Evolutionary conservation across 1,140 invertebrate species (phyloP).

Genomic region (Psilanteris sp.): DNA sequence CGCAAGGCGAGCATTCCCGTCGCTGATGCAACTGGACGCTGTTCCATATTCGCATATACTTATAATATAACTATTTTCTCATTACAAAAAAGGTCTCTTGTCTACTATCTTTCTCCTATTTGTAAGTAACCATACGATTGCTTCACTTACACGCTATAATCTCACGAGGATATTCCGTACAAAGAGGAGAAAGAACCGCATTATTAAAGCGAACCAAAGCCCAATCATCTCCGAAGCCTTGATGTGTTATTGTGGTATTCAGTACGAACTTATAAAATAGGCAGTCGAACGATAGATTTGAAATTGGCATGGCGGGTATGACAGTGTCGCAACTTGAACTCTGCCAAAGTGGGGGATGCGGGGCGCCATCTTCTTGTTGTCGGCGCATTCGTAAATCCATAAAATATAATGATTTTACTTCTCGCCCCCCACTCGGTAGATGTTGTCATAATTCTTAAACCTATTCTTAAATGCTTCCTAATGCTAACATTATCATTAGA

Average conservation of each 20-base stretch:
- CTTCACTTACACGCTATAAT: slow-evolving; percentile 63
- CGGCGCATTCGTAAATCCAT: slow-evolving; percentile 14
- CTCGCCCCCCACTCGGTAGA: slow-evolving; percentile 57
- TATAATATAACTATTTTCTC: slow-evolving; percentile 24
- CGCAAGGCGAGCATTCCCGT: slow-evolving; percentile 45
- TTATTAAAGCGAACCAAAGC: slow-evolving; percentile 59
- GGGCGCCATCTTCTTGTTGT: slow-evolving; percentile 29
- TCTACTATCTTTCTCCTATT: slow-evolving; percentile 44
- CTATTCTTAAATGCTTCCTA: slow-evolving; percentile 63
- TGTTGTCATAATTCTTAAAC: slow-evolving; percentile 52
- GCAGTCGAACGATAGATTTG: slow-evolving; percentile 66
- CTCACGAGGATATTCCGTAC: slow-evolving; percentile 61
- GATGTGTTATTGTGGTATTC: slow-evolving; percentile 57
- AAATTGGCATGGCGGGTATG: slow-evolving; percentile 66
- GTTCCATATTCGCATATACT: slow-evolving; percentile 24
- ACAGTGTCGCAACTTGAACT: slow-evolving; percentile 61
- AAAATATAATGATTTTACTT: too few species aligned
- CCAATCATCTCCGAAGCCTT: slow-evolving; percentile 60
- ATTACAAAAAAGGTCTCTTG: slow-evolving; percentile 26
- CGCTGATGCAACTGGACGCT: slow-evolving; percentile 23
- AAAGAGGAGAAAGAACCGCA: slow-evolving; percentile 53
- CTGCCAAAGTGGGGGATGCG: slow-evolving; percentile 47
- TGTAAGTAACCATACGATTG: slow-evolving; percentile 51
- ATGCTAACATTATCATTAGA: slow-evolving; percentile 72
- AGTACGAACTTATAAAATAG: slow-evolving; percentile 63